These are phyloP conservation scores for Pelobates cultripes DNA, from an alignment of 2,797 vertebrate genomes.

Conservation along the genomic window DNA sequence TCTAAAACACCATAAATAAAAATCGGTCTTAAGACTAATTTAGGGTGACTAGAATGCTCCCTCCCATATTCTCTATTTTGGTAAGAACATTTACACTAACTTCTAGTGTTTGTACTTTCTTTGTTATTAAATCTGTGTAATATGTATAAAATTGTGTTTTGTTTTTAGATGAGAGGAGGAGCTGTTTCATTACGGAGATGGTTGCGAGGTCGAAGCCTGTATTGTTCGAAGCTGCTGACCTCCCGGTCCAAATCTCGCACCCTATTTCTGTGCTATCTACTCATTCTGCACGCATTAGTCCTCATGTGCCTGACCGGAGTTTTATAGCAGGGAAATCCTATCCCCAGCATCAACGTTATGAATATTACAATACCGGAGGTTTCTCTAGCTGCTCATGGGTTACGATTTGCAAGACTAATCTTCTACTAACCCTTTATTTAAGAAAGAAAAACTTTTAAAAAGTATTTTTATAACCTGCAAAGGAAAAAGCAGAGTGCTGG, in stretches of 20 bases:
- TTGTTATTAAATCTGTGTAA: too few species aligned
- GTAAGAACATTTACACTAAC: too few species aligned
- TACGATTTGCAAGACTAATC: not conserved
- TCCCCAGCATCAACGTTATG: conserved; percentile 11
- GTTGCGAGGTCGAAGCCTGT: conserved; percentile 84
- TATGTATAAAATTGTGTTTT: too few species aligned
- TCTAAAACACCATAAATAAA: too few species aligned
- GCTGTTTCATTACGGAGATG: conserved; percentile 76
- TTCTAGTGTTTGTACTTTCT: too few species aligned
- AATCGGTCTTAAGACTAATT: too few species aligned
- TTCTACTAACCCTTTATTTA: not conserved
- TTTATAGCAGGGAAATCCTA: conserved; percentile 67
- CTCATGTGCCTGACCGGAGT: conserved; percentile 82
- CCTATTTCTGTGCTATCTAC: conserved; percentile 82
- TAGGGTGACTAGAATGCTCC: too few species aligned
- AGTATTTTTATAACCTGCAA: not conserved
- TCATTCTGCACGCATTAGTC: conserved; percentile 78
- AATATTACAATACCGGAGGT: not conserved
- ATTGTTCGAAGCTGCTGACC: conserved; percentile 85
- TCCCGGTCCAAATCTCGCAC: conserved; percentile 83
- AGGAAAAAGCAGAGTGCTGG: not conserved
- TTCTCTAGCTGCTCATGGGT: not conserved
- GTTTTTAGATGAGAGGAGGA: conserved; percentile 79
- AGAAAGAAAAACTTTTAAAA: not conserved
- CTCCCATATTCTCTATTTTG: too few species aligned